Evolutionary conservation across 2,888 invertebrate genomes (phyloP).

Genomic region (Tetanocera ferruginea): DNA sequence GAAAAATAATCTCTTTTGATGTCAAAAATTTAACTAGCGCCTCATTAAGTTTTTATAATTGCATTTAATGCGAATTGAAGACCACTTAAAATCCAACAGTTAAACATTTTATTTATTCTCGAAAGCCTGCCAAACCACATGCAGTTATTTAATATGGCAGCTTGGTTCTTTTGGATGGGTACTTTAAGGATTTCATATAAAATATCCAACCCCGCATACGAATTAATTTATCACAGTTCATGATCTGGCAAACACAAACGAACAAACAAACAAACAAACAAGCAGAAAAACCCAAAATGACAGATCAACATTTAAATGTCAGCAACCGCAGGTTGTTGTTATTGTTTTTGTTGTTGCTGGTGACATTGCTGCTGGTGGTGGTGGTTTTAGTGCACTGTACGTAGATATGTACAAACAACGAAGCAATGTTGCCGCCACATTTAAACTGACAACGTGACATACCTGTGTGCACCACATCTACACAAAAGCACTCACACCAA

Average conservation of each 20-base stretch:
- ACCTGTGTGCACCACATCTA: background rate
- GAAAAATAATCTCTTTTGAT: too few relatives aligned
- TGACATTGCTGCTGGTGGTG: background rate
- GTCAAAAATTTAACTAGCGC: too few relatives aligned
- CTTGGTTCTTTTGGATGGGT: too few relatives aligned
- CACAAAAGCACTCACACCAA: background rate
- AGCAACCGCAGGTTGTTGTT: slow-evolving; percentile 10
- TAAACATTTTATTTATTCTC: too few relatives aligned
- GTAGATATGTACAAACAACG: too few relatives aligned
- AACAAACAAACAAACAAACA: background rate
- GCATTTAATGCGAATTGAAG: too few relatives aligned
- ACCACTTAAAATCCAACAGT: too few relatives aligned
- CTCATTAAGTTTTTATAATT: too few relatives aligned
- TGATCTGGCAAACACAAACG: slow-evolving; percentile 18
- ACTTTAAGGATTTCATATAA: background rate
- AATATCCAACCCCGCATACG: background rate
- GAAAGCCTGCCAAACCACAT: too few relatives aligned
- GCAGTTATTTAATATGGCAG: too few relatives aligned
- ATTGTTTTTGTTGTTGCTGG: background rate
- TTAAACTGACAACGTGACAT: background rate
- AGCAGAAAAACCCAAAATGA: slow-evolving; percentile 13
- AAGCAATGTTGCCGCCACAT: background rate
- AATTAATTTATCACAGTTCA: slow-evolving; percentile 26
- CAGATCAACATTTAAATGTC: slow-evolving; percentile 30
- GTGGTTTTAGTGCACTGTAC: background rate